Conservation (phyloP, 2,888 invertebrate genomes). For the Eupithecia dodoneata region DNA sequence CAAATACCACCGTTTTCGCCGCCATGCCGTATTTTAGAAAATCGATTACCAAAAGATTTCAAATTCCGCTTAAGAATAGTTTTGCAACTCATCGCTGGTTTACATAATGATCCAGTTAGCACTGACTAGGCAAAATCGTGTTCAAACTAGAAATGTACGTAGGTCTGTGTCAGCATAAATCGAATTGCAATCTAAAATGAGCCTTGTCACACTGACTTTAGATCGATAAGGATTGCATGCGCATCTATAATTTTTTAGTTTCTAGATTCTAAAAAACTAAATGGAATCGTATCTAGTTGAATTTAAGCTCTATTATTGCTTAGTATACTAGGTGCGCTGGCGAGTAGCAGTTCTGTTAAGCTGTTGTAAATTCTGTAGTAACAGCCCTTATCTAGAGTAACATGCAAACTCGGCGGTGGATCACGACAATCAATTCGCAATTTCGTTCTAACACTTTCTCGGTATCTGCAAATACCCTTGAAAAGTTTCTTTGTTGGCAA, state of each 20-base stretch:
- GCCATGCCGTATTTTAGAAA: slow-evolving; percentile 7
- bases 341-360: slow-evolving; percentile 19
- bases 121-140: slow-evolving; percentile 53
- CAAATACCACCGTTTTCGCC: not conserved
- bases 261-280: not conserved
- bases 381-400: slow-evolving; percentile 70
- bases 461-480: slow-evolving; percentile 34
- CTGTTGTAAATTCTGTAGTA: slow-evolving; percentile 14
- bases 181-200: slow-evolving; percentile 17
- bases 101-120: slow-evolving; percentile 50
- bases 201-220: slow-evolving; percentile 11
- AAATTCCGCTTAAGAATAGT: slow-evolving; percentile 29
- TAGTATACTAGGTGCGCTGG: not conserved
- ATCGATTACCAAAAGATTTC: slow-evolving; percentile 19
- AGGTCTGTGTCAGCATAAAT: slow-evolving; percentile 18
- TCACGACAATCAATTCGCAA: slow-evolving; percentile 70
- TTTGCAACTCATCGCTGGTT: slow-evolving; percentile 39
- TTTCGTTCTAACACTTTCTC: slow-evolving; percentile 54
- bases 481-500: slow-evolving; percentile 35
- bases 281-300: not conserved
- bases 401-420: slow-evolving; percentile 71
- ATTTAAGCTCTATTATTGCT: slow-evolving; percentile 10
- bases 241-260: slow-evolving; percentile 1
- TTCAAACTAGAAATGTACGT: slow-evolving; percentile 61
- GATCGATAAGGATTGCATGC: slow-evolving; percentile 10